A percentile compares a stretch with the other conserved stretches of the same genome.
Evolutionary conservation across 1,140 invertebrate species (phyloP).

Genomic region (Drosophila nasuta): DNA sequence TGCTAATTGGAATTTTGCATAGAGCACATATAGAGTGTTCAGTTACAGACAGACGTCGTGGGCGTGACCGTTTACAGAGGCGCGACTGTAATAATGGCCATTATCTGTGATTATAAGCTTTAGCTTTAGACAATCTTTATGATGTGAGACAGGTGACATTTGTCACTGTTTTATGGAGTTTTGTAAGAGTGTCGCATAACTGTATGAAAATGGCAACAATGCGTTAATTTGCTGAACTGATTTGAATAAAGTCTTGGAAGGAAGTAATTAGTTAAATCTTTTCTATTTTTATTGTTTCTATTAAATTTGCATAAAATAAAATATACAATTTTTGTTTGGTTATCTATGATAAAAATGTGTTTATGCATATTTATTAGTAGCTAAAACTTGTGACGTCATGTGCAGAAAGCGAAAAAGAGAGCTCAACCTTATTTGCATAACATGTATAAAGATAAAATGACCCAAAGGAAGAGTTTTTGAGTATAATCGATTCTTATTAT

Average conservation of each 20-base stretch:
- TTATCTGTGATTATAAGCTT: conserved; percentile 57
- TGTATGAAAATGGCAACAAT: neutral
- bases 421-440: neutral
- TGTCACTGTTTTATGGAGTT: conserved; percentile 5
- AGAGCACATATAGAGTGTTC: neutral
- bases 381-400: conserved; percentile 8
- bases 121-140: conserved; percentile 51
- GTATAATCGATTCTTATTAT: neutral
- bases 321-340: neutral
- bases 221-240: neutral
- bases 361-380: conserved; percentile 14
- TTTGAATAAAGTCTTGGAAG: conserved; percentile 8
- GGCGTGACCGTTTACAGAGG: conserved; percentile 56
- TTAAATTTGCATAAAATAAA: neutral
- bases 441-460: neutral
- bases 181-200: neutral
- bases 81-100: conserved; percentile 65
- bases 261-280: conserved; percentile 12
- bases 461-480: neutral
- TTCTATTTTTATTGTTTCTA: neutral
- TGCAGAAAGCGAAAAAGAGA: neutral
- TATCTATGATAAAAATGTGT: conserved; percentile 4
- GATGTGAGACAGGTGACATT: conserved; percentile 54
- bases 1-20: conserved; percentile 61
- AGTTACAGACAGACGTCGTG: conserved; percentile 41